These are phyloP conservation scores for Phaethornis superciliosus DNA, from an alignment of 2,113 vertebrate species.

Conservation along the genomic window DNA sequence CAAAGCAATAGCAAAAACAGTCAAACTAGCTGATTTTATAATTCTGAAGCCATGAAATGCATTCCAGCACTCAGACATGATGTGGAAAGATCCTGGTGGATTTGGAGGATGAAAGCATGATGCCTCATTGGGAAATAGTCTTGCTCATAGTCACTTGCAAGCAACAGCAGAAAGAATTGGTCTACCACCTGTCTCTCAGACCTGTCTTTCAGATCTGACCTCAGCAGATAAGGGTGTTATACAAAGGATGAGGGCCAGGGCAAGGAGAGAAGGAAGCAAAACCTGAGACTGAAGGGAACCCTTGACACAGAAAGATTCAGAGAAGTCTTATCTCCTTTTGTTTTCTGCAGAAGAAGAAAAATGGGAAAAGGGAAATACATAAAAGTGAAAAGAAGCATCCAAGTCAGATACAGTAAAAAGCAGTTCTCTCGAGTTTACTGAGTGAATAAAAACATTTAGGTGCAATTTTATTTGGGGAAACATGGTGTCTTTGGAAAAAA, in stretches of 20 bases:
- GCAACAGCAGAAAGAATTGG: neutral
- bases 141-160: neutral
- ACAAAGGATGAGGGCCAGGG: neutral
- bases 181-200: neutral
- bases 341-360: neutral
- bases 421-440: neutral
- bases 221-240: neutral
- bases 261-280: neutral
- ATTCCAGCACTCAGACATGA: neutral
- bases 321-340: neutral
- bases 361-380: neutral
- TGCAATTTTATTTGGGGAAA: neutral
- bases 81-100: neutral
- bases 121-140: neutral
- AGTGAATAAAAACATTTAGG: neutral
- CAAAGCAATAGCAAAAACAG: neutral
- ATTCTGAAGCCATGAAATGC: neutral
- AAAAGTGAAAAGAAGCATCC: neutral
- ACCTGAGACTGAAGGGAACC: neutral
- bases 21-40: neutral
- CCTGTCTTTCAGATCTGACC: neutral
- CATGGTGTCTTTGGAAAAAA: rapidly evolving
- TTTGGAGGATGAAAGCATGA: neutral
- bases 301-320: neutral
- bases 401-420: neutral